Evolutionary conservation across 2,797 vertebrate genomes (phyloP), one percentile per base, ranked within the genome.

Genomic region (Alosa sapidissima): DNA sequence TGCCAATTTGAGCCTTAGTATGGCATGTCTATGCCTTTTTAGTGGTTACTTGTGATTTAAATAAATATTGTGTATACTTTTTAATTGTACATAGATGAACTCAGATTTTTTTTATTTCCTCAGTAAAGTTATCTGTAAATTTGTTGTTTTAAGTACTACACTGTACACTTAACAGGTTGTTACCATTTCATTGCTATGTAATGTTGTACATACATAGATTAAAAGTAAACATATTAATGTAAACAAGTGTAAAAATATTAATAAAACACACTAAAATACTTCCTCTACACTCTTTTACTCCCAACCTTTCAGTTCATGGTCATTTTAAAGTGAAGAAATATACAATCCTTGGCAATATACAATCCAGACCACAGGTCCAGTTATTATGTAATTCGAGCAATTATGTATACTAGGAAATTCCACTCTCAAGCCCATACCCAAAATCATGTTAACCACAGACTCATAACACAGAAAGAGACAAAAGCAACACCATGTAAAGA

Each of bases 401-500:
- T 75, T 36, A 75, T 24, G 28, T 33, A 65, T 13, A 13, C 51
- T 52, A 33, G 68, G 68, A 41, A 36, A 72, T 36, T 72, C 65
- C 7, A 36, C 28, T 13, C 14, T 28, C n/a, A 65, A 65, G 2
- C n/a, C 24, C 60, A 41, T 75, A 33, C 36, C 14, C 13, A 41
- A 75, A 45, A 16, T 19, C 3, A 41, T 16, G 33, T 16, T 41
- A 75, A 41, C 33, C 33, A 41, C 33, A 41, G 68, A 41, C 33
- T 5, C 13, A 36, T 41, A 16, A 33, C 68, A 75, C 33, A 75
- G 33, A 75, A 75, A 36, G 68, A 75, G 21, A 82, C 33, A 45
- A 21, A 82, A 54, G 6, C 45, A 85, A 60, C 28, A 65, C 65
- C 47, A 62, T 62, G 84, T 84, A 68, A 88, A 88, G 88, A 90